Base-by-base conservation (phyloP, 2,113 vertebrate species). In the Erythrocercus mccallii region DNA sequence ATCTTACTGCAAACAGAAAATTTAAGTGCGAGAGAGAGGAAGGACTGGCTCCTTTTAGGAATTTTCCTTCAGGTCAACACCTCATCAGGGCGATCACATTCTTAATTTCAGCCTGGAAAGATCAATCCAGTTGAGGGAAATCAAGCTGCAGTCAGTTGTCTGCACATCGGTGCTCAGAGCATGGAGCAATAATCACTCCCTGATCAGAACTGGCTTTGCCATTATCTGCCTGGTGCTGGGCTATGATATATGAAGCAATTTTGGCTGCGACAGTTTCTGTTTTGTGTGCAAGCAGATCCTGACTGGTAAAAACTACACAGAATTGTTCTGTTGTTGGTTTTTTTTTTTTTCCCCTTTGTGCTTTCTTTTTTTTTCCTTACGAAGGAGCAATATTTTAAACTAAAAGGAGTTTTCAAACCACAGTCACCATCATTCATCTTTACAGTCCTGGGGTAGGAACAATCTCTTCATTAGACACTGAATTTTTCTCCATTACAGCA, bases 201-300 rank as follows among this genome's bases (percentile, higher is more conserved):
- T 83, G 90, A 96, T 96, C 97, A 96, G 93, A 95, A 48, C 94
- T 94, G 82, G 79, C 35, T 97, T 86, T 94, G 91, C 93, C 77
- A 92, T 96, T 97, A 97, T 97, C 96, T 95, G 95, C 91, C 86
- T 68, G 80, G 76, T 94, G 95, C 79, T 96, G 85, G 88, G 48
- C 89, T 89, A 47, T 97, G 96, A 97, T 97, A 94, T 90, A 97
- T 96, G 96, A 96, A 96, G 92, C 96, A 97, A 97, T 97, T 97
- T 97, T 95, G 82, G 73, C 88, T 92, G 85, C n/a, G 92, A 94
- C 96, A 97, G 58, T 83, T 92, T 93, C 86, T 74, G 82, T 73
- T 96, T 64, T 57, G 88, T 71, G 92, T 78, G 72, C 74, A 78
- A 35, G 83, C 76, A 92, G 77, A 53, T 95, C 60, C 65, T 94